Evolutionary conservation across 2,888 invertebrate genomes (phyloP).

Genomic region (Cantharis rustica): DNA sequence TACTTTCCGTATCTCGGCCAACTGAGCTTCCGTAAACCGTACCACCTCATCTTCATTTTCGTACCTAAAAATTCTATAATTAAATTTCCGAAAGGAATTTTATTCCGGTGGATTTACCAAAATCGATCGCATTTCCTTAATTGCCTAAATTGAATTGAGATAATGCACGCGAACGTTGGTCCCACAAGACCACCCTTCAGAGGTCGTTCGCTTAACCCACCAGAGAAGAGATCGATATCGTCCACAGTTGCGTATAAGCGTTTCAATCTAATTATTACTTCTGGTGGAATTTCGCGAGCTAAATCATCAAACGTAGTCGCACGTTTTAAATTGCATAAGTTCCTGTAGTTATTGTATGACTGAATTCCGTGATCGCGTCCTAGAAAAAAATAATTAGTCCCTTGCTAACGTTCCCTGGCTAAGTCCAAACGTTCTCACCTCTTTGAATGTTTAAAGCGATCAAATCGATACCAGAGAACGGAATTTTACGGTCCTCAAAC

Average conservation of each 20-base stretch:
- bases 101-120: conserved; percentile 65
- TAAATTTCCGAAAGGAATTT: background rate
- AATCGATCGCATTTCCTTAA: conserved; percentile 92
- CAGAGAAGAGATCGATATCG: conserved; percentile 95
- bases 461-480: conserved; percentile 91
- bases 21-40: conserved; percentile 82
- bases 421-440: conserved; percentile 46
- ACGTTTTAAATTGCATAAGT: conserved; percentile 85
- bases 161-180: conserved; percentile 92
- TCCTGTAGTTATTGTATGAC: conserved; percentile 89
- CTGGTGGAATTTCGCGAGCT: conserved; percentile 82
- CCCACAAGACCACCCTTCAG: conserved; percentile 91
- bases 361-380: conserved; percentile 87
- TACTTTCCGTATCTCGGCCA: conserved; percentile 85
- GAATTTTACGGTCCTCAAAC: conserved; percentile 86
- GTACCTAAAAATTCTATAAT: conserved; percentile 62
- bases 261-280: conserved; percentile 78
- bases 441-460: conserved; percentile 90
- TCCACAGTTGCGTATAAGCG: conserved; percentile 87
- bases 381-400: conserved; percentile 25
- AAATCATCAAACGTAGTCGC: conserved; percentile 87
- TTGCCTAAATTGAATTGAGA: conserved; percentile 91
- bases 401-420: too few species aligned
- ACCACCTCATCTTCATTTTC: conserved; percentile 82
- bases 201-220: conserved; percentile 88